Evolutionary conservation across 2,888 invertebrate genomes (phyloP).

Genomic region (Torymus aiolomorphi): DNA sequence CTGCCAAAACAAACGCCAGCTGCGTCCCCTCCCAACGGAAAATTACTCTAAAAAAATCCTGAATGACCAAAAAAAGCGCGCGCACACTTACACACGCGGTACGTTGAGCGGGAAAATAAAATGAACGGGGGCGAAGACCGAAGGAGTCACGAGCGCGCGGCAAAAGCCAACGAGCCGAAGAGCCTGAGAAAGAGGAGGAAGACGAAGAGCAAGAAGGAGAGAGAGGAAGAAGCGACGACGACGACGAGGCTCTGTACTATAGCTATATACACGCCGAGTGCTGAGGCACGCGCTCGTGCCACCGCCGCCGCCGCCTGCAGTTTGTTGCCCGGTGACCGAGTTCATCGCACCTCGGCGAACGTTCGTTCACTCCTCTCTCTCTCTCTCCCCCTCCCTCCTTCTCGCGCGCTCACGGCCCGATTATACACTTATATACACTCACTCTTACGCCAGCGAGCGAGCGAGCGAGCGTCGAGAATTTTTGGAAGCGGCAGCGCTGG

Average conservation of each 20-base stretch:
- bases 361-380: slow-evolving; percentile 59
- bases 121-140: slow-evolving; percentile 51
- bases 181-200: too few species aligned
- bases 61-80: slow-evolving; percentile 33
- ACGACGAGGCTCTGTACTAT: slow-evolving; percentile 17
- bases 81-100: not conserved
- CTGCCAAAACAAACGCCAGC: too few species aligned
- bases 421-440: slow-evolving; percentile 40
- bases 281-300: slow-evolving; percentile 50
- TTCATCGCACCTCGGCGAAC: slow-evolving; percentile 71
- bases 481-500: too few species aligned
- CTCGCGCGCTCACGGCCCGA: slow-evolving; percentile 40
- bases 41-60: too few species aligned
- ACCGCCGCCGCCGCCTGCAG: slow-evolving; percentile 65
- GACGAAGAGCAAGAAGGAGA: not conserved
- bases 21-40: too few species aligned
- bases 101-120: slow-evolving; percentile 36
- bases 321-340: slow-evolving; percentile 76
- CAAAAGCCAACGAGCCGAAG: too few species aligned
- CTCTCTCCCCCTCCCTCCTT: not conserved
- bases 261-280: slow-evolving; percentile 8
- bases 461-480: too few species aligned
- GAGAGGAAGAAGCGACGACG: slow-evolving; percentile 43
- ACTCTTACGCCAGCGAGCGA: too few species aligned
- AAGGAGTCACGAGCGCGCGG: not conserved